phyloP scores from a whole-genome alignment of 2,888 invertebrate genomes.

The Cheilosia soror region DNA sequence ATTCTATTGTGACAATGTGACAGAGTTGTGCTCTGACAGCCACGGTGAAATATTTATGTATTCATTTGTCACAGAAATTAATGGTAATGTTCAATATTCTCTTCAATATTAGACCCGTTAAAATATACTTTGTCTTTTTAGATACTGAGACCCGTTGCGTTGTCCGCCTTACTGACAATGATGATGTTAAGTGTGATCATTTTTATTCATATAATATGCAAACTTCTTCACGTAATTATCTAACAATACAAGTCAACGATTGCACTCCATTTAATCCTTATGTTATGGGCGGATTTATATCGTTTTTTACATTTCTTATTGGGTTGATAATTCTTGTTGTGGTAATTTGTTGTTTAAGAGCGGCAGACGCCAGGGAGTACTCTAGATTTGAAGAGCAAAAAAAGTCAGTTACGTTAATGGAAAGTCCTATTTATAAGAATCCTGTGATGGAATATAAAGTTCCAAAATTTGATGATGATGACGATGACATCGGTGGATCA shows the following conservation, averaged over 20 bases:
- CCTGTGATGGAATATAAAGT: conserved; percentile 86
- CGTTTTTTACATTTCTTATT: conserved; percentile 84
- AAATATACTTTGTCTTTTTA: conserved; percentile 21
- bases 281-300: conserved; percentile 81
- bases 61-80: conserved; percentile 78
- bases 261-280: conserved; percentile 78
- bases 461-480: conserved; percentile 82
- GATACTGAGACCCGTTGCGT: conserved; percentile 78
- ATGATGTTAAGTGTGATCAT: conserved; percentile 81
- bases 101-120: not conserved
- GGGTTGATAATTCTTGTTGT: conserved; percentile 84
- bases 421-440: conserved; percentile 88
- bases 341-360: conserved; percentile 83
- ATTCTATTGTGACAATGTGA: conserved; percentile 77
- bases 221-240: conserved; percentile 77
- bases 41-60: conserved; percentile 78
- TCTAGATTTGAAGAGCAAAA: conserved; percentile 85
- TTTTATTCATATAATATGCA: conserved; percentile 79
- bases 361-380: conserved; percentile 85
- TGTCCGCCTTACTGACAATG: conserved; percentile 79
- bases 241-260: conserved; percentile 78
- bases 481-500: conserved; percentile 52
- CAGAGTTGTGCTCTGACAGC: conserved; percentile 79
- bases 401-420: conserved; percentile 81
- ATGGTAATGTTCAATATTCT: conserved; percentile 68